Percentiles rank a stretch among this genome's conserved stretches.
Conservation (phyloP, 2,797 vertebrate species). For the Vireo griseus region DNA sequence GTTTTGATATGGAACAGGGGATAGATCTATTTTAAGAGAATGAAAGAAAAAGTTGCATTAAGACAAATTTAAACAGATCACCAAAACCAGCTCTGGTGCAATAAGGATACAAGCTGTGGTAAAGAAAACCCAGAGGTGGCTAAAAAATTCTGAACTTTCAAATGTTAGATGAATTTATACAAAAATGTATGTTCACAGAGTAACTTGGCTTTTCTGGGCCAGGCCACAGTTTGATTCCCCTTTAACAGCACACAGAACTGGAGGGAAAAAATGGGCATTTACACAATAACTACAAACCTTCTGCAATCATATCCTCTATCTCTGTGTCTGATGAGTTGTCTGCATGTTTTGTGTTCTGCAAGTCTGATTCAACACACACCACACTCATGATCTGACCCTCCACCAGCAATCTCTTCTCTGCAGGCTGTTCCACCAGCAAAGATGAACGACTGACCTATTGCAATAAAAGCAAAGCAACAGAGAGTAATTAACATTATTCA, state of each 20-base stretch:
- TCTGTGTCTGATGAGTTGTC: slow-evolving; percentile 89
- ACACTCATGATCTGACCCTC: slow-evolving; percentile 80
- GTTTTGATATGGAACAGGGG: background rate
- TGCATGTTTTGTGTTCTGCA: slow-evolving; percentile 76
- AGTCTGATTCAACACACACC: slow-evolving; percentile 75
- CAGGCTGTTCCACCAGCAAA: slow-evolving; percentile 83
- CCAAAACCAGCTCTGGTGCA: background rate
- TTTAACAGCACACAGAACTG: background rate
- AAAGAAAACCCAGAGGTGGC: background rate
- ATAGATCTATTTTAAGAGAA: background rate
- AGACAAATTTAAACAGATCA: background rate
- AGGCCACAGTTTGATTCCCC: background rate
- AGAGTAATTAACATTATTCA: background rate
- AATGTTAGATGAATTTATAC: background rate
- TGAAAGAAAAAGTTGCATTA: background rate
- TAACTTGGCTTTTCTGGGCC: background rate
- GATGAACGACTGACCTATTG: slow-evolving; percentile 92
- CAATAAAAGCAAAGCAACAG: slow-evolving; percentile 30
- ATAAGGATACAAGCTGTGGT: background rate
- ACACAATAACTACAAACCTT: slow-evolving; percentile 73
- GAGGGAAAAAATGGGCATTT: background rate
- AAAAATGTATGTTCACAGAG: background rate
- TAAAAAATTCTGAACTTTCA: background rate
- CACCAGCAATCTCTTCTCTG: slow-evolving; percentile 75
- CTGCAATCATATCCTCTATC: slow-evolving; percentile 81